These are phyloP conservation scores for Dipodomys stephensi DNA, from an alignment of 2,113 vertebrate genomes.

Conservation along the genomic window DNA sequence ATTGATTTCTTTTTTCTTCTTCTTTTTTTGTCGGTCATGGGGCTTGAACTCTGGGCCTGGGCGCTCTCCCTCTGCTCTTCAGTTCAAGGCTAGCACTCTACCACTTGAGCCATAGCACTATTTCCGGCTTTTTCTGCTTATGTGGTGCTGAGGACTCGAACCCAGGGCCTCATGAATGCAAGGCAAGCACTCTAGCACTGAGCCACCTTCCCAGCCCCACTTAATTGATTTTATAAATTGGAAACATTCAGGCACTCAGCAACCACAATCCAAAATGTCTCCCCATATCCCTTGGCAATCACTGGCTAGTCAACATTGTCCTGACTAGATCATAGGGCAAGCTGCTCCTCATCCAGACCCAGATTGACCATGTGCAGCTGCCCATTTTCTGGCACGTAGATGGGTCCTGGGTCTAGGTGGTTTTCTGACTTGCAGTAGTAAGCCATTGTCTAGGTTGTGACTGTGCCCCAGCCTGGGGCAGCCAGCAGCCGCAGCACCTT, in stretches of 20 bases:
- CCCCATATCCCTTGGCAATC: neutral
- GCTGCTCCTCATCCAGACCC: slow-evolving; percentile 82
- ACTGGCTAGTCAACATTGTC: neutral
- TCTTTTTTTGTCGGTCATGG: too few relatives aligned
- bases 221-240: neutral
- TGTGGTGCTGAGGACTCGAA: too few relatives aligned
- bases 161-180: too few relatives aligned
- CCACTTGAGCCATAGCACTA: too few relatives aligned
- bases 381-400: slow-evolving; percentile 94
- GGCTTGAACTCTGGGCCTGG: too few relatives aligned
- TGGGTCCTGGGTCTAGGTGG: slow-evolving; percentile 84
- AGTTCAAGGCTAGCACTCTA: too few relatives aligned
- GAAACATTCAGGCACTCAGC: neutral
- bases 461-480: slow-evolving; percentile 72
- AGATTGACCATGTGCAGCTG: slow-evolving; percentile 88
- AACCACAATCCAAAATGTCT: neutral
- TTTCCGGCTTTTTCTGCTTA: too few relatives aligned
- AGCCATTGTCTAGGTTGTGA: slow-evolving; percentile 84
- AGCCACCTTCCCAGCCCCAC: too few relatives aligned
- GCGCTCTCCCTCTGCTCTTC: too few relatives aligned
- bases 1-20: neutral
- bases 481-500: slow-evolving; percentile 22
- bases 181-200: too few relatives aligned
- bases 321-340: slow-evolving; percentile 10
- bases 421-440: slow-evolving; percentile 83